phyloP scores from a whole-genome alignment of 1,140 invertebrate genomes.

The Drosophila nasuta region DNA sequence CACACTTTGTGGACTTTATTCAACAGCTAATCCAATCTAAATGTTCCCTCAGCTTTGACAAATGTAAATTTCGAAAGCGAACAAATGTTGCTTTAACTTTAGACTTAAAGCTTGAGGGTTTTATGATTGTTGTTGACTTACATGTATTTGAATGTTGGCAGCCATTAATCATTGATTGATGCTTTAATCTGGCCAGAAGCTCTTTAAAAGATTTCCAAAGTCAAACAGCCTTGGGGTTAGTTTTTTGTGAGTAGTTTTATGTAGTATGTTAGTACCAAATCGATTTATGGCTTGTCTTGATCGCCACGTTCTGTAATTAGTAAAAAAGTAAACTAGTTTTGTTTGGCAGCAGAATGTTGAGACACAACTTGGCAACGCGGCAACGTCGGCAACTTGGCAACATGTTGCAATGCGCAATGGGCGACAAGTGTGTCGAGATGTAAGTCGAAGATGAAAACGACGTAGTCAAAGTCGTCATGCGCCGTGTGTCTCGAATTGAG shows the following conservation, averaged over 20 bases:
- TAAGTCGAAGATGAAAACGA: conserved; percentile 16
- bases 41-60: conserved; percentile 17
- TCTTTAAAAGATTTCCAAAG: conserved; percentile 21
- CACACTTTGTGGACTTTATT: neutral
- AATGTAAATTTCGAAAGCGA: conserved; percentile 35
- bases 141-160: neutral
- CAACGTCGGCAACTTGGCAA: conserved; percentile 36
- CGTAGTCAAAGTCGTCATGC: conserved; percentile 45
- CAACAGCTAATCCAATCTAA: neutral
- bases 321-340: conserved; percentile 46
- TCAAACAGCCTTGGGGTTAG: conserved; percentile 39
- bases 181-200: conserved; percentile 21
- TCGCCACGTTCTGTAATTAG: conserved; percentile 49
- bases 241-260: neutral
- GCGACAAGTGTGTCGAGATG: conserved; percentile 49
- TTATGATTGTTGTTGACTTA: conserved; percentile 4
- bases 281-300: conserved; percentile 41
- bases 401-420: conserved; percentile 60
- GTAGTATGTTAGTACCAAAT: conserved; percentile 6
- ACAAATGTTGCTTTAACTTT: conserved; percentile 20
- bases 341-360: conserved; percentile 49
- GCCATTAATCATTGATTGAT: conserved; percentile 43
- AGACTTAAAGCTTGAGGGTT: neutral
- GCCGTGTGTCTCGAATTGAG: conserved; percentile 31
- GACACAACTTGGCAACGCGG: conserved; percentile 37